Evolutionary conservation across 2,113 vertebrate species (phyloP), one percentile per base, ranked within the genome.

Genomic region (Chaetura pelagica): DNA sequence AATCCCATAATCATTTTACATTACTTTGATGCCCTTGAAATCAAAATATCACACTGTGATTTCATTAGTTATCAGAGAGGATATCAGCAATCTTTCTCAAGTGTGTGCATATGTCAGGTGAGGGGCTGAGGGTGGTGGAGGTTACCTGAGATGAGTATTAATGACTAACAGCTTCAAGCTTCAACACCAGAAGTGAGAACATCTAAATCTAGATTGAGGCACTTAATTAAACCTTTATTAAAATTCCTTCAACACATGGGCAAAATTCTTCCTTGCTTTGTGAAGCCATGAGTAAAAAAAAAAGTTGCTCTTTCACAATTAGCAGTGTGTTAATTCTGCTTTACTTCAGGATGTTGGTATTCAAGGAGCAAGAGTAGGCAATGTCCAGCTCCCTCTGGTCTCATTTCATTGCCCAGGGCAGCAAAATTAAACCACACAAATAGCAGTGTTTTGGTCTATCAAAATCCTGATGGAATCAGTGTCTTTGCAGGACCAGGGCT

Each of bases 61-160:
- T 96, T 96, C 95, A 96, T 97, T 96, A 95, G 93, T 93, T 97
- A 96, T 91, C 95, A 84, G 94, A 89, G 81, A 87, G 89, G 87
- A 85, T 94, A 95, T 96, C 96, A 96, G 91, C 94, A 96, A 95
- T 97, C 93, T 96, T 97, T 95, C 89, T 96, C 95, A 95, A 96
- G 95, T 85, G 81, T 49, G 32, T 94, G 74, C 30, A 87, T 92
- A 93, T 20, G 38, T 95, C 94, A 96, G 86, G 89, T 92, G 86
- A 96, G 86, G 95, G 95, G 84, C 76, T 92, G 80, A 89, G 95
- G 89, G 86, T 93, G 91, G 89, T 94, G 93, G 84, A 94, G 40
- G 57, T 94, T 97, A 94, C 95, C 91, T 94, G 96, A 97, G 93
- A 96, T 92, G 95, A 96, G 64, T 96, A 91, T 95, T 96, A 95